A percentile compares a stretch with the other conserved stretches of the same genome.
phyloP scores from a whole-genome alignment of 1,140 invertebrate genomes.

The Drosophila arawakana region DNA sequence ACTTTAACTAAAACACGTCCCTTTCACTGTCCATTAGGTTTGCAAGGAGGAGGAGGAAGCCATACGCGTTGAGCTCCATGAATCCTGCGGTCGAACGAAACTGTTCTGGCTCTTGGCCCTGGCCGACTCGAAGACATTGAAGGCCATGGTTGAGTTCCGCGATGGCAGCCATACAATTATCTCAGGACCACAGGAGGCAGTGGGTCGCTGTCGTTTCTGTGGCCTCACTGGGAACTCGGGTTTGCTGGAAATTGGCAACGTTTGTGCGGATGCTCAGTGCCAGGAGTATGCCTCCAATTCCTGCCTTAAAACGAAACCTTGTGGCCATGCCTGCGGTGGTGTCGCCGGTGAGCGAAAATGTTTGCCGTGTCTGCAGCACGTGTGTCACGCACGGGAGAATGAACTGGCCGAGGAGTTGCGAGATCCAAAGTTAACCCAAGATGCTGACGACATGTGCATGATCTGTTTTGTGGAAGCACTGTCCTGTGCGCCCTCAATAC shows the following conservation, averaged over 20 bases:
- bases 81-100: conserved; percentile 97
- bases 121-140: conserved; percentile 96
- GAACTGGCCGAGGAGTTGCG: conserved; percentile 86
- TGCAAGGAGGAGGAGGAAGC: conserved; percentile 98
- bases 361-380: conserved; percentile 91
- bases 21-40: conserved; percentile 77
- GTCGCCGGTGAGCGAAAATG: conserved; percentile 93
- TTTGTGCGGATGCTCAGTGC: conserved; percentile 97
- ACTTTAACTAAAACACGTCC: neutral
- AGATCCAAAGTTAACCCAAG: conserved; percentile 90
- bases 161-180: conserved; percentile 87
- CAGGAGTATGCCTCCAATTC: conserved; percentile 94
- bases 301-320: conserved; percentile 92
- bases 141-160: conserved; percentile 97
- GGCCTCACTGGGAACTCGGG: conserved; percentile 93
- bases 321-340: conserved; percentile 97
- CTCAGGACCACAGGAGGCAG: conserved; percentile 84
- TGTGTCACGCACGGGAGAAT: conserved; percentile 81
- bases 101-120: conserved; percentile 97
- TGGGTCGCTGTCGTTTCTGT: conserved; percentile 96
- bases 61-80: conserved; percentile 96
- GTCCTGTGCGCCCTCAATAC: conserved; percentile 96
- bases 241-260: conserved; percentile 94
- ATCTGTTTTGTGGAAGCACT: conserved; percentile 99
- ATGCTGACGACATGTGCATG: conserved; percentile 99